phyloP scores from a whole-genome alignment of 2,888 invertebrate species.

The Holacanthella duospinosa region DNA sequence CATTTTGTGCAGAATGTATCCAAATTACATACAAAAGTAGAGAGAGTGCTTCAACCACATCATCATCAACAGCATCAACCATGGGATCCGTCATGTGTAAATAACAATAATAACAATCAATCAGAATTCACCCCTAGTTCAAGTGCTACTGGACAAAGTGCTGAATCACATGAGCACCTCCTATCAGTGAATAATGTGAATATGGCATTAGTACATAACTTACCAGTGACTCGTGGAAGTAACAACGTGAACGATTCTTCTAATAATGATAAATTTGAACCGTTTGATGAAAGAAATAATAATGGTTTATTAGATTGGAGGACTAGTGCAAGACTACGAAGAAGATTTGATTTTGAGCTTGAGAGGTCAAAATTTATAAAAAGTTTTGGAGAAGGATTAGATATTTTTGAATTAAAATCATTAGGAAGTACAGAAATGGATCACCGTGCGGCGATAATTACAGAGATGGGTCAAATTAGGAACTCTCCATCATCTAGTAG shows the following conservation, averaged over 20 bases:
- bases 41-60: conserved; percentile 26
- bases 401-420: neutral
- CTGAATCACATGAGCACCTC: neutral
- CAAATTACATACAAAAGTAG: conserved; percentile 31
- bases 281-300: too few relatives aligned
- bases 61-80: too few relatives aligned
- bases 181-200: neutral
- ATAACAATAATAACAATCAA: conserved; percentile 9
- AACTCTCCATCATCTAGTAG: neutral
- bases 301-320: too few relatives aligned
- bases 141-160: neutral
- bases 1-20: conserved; percentile 34
- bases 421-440: neutral
- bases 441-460: too few relatives aligned
- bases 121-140: neutral
- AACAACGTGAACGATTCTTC: neutral
- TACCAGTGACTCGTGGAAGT: neutral
- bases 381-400: neutral
- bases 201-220: neutral
- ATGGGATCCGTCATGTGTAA: neutral
- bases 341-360: neutral
- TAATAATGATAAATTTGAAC: neutral
- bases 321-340: neutral
- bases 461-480: neutral
- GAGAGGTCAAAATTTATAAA: neutral